Percentiles rank a stretch among this genome's conserved stretches.
These are phyloP conservation scores for Caenorhabditis sp. DNA, from an alignment of 2,888 invertebrate species.

Conservation along the genomic window DNA sequence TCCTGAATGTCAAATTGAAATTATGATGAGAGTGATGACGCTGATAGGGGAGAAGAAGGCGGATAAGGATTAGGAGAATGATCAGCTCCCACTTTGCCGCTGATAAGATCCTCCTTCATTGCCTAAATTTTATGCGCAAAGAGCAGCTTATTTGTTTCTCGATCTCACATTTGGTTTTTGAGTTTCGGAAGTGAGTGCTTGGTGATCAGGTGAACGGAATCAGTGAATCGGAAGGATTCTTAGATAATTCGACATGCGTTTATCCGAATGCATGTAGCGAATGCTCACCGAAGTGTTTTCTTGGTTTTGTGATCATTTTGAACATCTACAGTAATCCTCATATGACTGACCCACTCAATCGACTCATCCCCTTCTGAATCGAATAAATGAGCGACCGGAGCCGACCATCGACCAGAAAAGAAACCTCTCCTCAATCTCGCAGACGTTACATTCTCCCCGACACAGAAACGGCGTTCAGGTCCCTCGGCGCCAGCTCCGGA, in stretches of 20 bases:
- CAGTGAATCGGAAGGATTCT: no score
- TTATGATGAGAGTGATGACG: conserved; percentile 5
- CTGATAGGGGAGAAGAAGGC: background rate
- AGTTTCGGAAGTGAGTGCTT: no score
- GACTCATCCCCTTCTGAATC: background rate
- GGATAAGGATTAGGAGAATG: conserved; percentile 5
- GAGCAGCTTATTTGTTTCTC: no score
- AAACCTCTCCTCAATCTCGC: background rate
- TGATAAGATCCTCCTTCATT: conserved; percentile 5
- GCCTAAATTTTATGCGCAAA: background rate
- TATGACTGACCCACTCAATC: background rate
- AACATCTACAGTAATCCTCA: background rate
- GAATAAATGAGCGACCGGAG: no score
- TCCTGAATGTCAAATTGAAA: conserved; percentile 3
- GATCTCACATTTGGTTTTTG: background rate
- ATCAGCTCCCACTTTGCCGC: background rate
- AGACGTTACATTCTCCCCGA: background rate
- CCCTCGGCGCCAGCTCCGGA: conserved; percentile 3
- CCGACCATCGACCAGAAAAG: conserved; percentile 2
- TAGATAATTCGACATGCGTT: no score
- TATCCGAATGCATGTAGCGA: no score
- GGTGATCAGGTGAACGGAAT: no score
- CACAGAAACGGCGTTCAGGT: background rate
- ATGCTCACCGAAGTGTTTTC: no score
- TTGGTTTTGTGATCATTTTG: no score